Base-by-base conservation (phyloP, 1,140 invertebrate genomes). In the Teleopsis dalmanni region DNA sequence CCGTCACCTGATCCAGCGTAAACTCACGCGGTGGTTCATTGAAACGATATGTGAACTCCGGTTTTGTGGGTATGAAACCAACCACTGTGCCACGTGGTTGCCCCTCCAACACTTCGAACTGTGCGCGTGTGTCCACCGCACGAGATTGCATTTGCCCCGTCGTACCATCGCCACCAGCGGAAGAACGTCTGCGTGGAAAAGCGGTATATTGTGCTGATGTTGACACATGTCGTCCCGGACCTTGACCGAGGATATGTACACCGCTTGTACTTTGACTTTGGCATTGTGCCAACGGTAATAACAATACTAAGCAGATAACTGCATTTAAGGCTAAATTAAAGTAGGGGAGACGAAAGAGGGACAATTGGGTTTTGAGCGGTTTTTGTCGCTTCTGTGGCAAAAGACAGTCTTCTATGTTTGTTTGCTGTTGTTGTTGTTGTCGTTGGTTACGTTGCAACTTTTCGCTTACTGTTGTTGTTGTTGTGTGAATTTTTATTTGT, bases 11-110 rank as follows among this genome's bases (percentile, higher is more conserved):
- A 65, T 94, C 89, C 31, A 94, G 70, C 9, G 73, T 73, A 62
- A 94, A 94, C 63, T 94, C 87, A 49, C 80, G 76, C 0, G 89
- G 87, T 10, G 85, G 84, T 65, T 94, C 91, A 70, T 94, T 94
- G 70, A 94, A 94, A 29, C 91, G 79, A 62, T 92, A 92, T 0
- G 85, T 91, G 70, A 93, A 94, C 49, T 85, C 88, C 4, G 83
- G 81, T 67, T 89, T 88, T 5, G 81, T 86, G 16, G 91, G 90
- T 61, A 95, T 93, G 54, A 76, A 77, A 13, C 91, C 91, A 5
- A 93, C 88, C 4, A 84, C 62, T 1, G 87, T 89, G 14, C 87
- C 89, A 43, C 81, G 77, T 11, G 88, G 85, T 59, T 87, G 80
- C 27, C 87, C 88, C 70, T 95, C 91, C 31, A 79, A 76, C 36